Conservation (phyloP, 2,888 invertebrate genomes). For the Sphecodes monilicornis region DNA sequence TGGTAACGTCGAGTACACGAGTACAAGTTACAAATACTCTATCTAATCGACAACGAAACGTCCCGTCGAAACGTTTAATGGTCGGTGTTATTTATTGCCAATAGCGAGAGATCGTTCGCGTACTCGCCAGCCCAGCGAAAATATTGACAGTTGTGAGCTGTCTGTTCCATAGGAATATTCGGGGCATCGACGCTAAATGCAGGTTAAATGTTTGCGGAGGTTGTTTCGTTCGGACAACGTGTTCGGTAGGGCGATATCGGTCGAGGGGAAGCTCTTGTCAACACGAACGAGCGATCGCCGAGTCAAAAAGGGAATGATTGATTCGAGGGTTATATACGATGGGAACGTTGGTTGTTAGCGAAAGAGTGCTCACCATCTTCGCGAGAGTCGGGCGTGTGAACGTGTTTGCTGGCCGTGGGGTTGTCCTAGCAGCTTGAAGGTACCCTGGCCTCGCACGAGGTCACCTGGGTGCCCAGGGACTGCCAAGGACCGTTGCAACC, state of each 20-base stretch:
- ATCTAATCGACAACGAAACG: background rate
- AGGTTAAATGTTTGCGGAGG: slow-evolving; percentile 21
- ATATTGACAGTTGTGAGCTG: slow-evolving; percentile 58
- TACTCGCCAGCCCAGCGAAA: slow-evolving; percentile 43
- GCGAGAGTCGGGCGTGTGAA: slow-evolving; percentile 73
- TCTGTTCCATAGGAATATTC: slow-evolving; percentile 21
- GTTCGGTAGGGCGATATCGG: background rate
- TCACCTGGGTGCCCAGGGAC: slow-evolving; percentile 79
- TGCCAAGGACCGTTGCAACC: slow-evolving; percentile 77
- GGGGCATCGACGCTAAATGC: slow-evolving; percentile 12
- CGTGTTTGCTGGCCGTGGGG: slow-evolving; percentile 67
- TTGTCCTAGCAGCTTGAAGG: slow-evolving; percentile 68
- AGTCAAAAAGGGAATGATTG: slow-evolving; percentile 25
- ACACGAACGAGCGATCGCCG: background rate
- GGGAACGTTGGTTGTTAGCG: slow-evolving; percentile 43
- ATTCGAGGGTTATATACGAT: slow-evolving; percentile 47
- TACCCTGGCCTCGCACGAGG: slow-evolving; percentile 77
- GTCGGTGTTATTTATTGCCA: background rate
- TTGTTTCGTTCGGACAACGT: background rate
- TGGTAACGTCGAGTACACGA: background rate
- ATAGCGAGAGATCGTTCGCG: background rate
- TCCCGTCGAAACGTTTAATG: background rate
- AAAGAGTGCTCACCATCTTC: slow-evolving; percentile 78
- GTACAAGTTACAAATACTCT: background rate
- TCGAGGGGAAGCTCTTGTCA: background rate